A percentile compares a stretch with the other conserved stretches of the same genome.
Conservation (phyloP, 2,888 invertebrate species). For the Agrotis puta region DNA sequence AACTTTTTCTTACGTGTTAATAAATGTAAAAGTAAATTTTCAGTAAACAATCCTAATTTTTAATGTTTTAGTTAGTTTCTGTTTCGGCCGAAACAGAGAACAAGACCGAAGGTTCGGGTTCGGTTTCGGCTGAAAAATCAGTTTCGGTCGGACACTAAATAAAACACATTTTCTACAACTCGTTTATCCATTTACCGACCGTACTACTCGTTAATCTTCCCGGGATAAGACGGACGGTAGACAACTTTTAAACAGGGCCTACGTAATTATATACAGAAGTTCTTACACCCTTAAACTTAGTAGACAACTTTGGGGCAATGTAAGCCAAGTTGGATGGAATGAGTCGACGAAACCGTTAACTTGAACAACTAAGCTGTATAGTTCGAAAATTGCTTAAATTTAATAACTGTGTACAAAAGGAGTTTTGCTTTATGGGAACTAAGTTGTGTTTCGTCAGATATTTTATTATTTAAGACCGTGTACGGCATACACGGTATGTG, state of each 20-base stretch:
- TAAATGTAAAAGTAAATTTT: no score
- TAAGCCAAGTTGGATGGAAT: conserved; percentile 56
- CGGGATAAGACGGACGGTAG: conserved; percentile 41
- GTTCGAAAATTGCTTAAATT: conserved; percentile 57
- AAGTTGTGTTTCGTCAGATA: not conserved
- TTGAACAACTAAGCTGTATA: conserved; percentile 47
- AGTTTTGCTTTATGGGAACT: conserved; percentile 12
- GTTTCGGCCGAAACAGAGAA: no score
- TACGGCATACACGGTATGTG: no score
- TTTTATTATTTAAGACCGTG: not conserved
- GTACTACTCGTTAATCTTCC: conserved; percentile 60
- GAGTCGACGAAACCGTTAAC: conserved; percentile 44
- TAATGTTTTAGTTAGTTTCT: no score
- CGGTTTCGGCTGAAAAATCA: no score
- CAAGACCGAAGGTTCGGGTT: no score
- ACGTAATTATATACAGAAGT: conserved; percentile 64
- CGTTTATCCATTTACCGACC: not conserved
- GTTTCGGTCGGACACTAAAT: no score
- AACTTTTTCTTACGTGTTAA: no score
- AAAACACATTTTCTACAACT: no score
- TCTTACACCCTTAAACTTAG: conserved; percentile 56
- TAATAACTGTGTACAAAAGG: conserved; percentile 52
- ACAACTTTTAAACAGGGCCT: conserved; percentile 59
- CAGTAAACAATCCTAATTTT: no score
- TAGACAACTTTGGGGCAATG: conserved; percentile 52